Base-by-base conservation (phyloP, 92 coral and sea anemone genomes). In the Metridium senile region DNA sequence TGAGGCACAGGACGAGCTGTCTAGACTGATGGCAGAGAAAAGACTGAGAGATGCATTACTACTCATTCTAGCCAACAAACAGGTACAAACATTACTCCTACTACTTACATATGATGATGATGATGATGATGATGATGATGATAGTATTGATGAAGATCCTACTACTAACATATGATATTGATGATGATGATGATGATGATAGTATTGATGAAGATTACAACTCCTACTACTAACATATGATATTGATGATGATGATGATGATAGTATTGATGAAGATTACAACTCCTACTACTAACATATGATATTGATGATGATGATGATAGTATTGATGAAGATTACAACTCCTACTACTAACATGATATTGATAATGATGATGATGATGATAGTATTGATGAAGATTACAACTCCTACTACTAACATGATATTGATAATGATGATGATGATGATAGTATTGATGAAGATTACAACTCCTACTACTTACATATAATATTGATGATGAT, bases 1-100 rank as follows among this genome's bases (percentile, higher is more conserved):
- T 11, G 99, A 92, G 68, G 89, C 99, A 9, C 97, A 95, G 68
- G 97, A 93, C 52, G 99, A 95, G 68, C 87, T 95, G 21, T 94
- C 94, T 46, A 95, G 92, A 69, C 81, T 95, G n/a, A 89, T 95
- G 99, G 90, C 99, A 18, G 99, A 95, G 74, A 95, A 95, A 76
- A 81, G 99, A 53, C 81, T 95, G 2, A 87, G 92, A 57, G 99
- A 95, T 77, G 99, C 97, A 26, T 79, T 95, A 58, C 52, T 95
- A 32, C 71, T 95, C 74, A 91, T 95, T 39, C 89, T 87, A 74
- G 99, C 99, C 11, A 95, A 95, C 84, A 95, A 95, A 85, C 97
- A 95, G 99, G 99, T 94, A 82, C 9, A 16, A 3, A 54, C n/a
- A n/a, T n/a, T n/a, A n/a, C n/a, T n/a, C n/a, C n/a, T n/a, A n/a